Evolutionary conservation across 1,140 invertebrate genomes (phyloP), one percentile per base, ranked within the genome.

Genomic region (Hesperophylax magnus): DNA sequence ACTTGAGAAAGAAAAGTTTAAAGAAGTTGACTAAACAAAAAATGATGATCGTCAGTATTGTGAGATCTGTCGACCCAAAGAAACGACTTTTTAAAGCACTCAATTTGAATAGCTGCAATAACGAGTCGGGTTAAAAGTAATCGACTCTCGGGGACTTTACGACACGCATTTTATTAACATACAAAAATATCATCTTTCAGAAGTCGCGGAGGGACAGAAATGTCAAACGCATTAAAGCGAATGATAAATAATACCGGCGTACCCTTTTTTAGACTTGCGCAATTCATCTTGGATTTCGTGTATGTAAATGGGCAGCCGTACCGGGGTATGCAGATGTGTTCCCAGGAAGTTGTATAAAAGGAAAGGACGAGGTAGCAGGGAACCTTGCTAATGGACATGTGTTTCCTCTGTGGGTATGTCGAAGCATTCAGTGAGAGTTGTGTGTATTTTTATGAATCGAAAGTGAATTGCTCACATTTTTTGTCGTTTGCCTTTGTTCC

Each of bases 281-380:
- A 74, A 79, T 72, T 65, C 65, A 56, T 79, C 78, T 79, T 79
- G 56, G 60, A 63, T 78, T 34, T 22, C 39, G 76, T 47, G 54
- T 82, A 82, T 80, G 81, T 78, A 82, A 74, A 82, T 82, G 76
- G 69, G 8, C 27, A 18, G 53, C 22, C 24, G 18, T 56, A n/a
- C 54, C 53, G 11, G 34, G 14, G 53, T 56, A 54, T 56, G 71
- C 71, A 75, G 71, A 75, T 75, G 71, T 27, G 65, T 18, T 75
- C 65, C 52, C 82, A 81, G 82, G 82, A 83, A 83, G 79, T 80
- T 18, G 39, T 18, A 24, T 82, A 75, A 82, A 80, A 82, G 81
- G 72, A 80, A 80, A 82, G 39, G 61, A 18, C 69, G n/a, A 18
- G 75, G 75, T 60, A 47, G 2, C 31, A 20, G 9, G 31, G 18